phyloP scores from a whole-genome alignment of 2,113 vertebrate genomes.

The Herpetotheres cachinnans region DNA sequence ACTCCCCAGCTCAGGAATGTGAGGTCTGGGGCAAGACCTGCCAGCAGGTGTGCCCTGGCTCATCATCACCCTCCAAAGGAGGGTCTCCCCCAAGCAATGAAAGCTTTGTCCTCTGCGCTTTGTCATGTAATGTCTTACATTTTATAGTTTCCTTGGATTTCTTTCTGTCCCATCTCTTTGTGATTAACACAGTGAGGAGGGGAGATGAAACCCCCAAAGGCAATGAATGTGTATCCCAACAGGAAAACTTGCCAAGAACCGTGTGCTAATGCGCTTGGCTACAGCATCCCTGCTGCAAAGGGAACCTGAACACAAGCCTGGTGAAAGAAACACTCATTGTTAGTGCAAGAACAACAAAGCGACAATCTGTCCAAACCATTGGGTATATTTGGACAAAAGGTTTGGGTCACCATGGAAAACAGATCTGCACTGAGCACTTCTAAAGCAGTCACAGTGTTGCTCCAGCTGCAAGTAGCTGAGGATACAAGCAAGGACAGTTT shows the following conservation, averaged over 20 bases:
- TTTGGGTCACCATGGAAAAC: background rate
- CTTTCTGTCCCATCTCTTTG: background rate
- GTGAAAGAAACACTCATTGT: background rate
- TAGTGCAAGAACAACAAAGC: background rate
- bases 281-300: background rate
- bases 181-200: background rate
- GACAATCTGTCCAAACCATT: background rate
- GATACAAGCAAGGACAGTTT: background rate
- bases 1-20: background rate
- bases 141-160: background rate
- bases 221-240: background rate
- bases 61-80: background rate
- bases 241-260: background rate
- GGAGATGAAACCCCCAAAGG: background rate
- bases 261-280: background rate
- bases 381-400: background rate
- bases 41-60: fast-evolving
- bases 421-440: background rate
- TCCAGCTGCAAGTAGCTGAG: background rate
- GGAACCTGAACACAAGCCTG: background rate
- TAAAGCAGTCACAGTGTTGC: fast-evolving
- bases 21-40: background rate
- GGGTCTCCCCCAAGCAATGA: background rate
- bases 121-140: background rate
- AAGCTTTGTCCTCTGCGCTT: background rate